Conservation (phyloP, 2,888 invertebrate genomes). For the Thymelicus lineola region DNA sequence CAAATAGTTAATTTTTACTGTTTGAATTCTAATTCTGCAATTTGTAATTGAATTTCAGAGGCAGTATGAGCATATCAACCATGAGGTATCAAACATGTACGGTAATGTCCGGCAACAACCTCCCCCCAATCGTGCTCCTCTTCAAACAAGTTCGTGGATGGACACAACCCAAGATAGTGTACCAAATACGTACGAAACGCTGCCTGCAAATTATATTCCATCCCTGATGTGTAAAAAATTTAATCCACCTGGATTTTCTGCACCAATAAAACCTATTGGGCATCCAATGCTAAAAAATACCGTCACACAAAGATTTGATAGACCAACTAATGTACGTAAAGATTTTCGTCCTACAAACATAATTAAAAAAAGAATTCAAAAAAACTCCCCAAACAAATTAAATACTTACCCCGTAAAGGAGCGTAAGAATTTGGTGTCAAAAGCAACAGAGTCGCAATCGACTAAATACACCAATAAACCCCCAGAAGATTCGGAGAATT, state of each 20-base stretch:
- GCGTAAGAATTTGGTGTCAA: conserved; percentile 38
- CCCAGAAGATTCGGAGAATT: conserved; percentile 20
- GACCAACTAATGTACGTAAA: conserved; percentile 40
- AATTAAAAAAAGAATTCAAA: conserved; percentile 50
- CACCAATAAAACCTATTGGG: conserved; percentile 11
- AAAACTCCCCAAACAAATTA: conserved; percentile 49
- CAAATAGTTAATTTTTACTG: conserved; percentile 4
- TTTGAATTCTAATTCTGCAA: conserved; percentile 27
- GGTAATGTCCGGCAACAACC: conserved; percentile 38
- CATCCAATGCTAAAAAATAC: conserved; percentile 44
- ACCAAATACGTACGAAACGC: conserved; percentile 1
- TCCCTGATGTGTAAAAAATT: conserved; percentile 35
- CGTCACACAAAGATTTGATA: conserved; percentile 43
- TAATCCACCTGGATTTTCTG: not conserved
- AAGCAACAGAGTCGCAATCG: conserved; percentile 15
- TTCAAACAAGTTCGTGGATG: conserved; percentile 43
- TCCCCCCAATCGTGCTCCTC: conserved; percentile 52
- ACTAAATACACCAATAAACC: not conserved
- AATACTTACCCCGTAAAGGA: conserved; percentile 42
- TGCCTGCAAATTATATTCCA: conserved; percentile 9
- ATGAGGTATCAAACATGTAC: conserved; percentile 15
- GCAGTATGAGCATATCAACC: conserved; percentile 51
- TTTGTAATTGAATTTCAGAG: conserved; percentile 66
- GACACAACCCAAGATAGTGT: not conserved
- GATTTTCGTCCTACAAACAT: conserved; percentile 55